Evolutionary conservation across 1,140 invertebrate species (phyloP), one percentile per base, ranked within the genome.

Genomic region (Helicoverpa armigera): DNA sequence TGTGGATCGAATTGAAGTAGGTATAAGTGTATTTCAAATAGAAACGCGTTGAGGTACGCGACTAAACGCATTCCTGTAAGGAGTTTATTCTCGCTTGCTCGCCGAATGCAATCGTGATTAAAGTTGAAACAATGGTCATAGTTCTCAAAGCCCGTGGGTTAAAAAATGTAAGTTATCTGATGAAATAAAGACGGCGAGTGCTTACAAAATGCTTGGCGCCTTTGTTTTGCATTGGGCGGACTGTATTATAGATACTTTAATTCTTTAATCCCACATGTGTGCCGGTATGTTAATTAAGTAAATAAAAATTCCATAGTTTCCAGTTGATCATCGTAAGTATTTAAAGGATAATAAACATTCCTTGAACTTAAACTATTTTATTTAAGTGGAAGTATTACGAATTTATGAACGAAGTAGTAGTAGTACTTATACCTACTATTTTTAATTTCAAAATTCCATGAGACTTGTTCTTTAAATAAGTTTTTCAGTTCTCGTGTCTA

Each of bases 121-220:
- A 82, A 67, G 23, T 80, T 82, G 51, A 81, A 85, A 87, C 83
- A 87, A 87, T 87, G 82, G 82, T 76, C 81, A 81, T 83, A 85
- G 83, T 78, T 85, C 63, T 77, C 51, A 77, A 63, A 65, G 70
- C 77, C 43, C 72, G 75, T 79, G 63, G 75, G 56, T 80, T 69
- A 79, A 81, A 86, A 82, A 86, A 80, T 65, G 14, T 56, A 31
- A 77, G 67, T 74, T 76, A 83, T 84, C 76, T 82, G 81, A 83
- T 84, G 60, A 51, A 74, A 56, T 79, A 69, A 18, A 65, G 23
- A 79, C 63, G 80, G 67, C 80, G 79, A 73, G 76, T 73, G 63
- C 54, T 67, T 70, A 77, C 80, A 73, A 73, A 77, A 75, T 48
- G 56, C 35, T 60, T 85, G 58, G 82, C 72, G 73, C 76, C 48